Base-by-base conservation (phyloP, 2,888 invertebrate genomes). In the Platypus cylindrus region DNA sequence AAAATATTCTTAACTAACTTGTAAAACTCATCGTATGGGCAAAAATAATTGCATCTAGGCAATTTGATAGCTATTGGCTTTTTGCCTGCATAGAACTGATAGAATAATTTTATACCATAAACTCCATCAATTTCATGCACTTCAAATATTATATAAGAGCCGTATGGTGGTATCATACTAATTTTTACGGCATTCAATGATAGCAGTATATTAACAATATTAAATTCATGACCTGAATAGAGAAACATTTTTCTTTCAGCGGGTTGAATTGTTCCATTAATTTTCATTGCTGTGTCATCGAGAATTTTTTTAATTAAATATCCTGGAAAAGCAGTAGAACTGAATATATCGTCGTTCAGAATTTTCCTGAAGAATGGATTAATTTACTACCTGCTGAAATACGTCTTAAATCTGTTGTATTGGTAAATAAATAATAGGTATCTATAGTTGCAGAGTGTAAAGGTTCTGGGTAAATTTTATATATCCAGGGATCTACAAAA, bases 171-270 rank as follows among this genome's bases (percentile, higher is more conserved):
- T 23, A 54, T 38, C 30, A 52, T 48, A 1, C 45, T 37, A 17
- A 50, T 34, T 7, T 47, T 37, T 5, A 45, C 32, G 16, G 44
- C 45, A 9, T 52, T 35, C 17, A 46, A 45, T 15, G 49, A 35
- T 34, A 56, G 33, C 14, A 56, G 14, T 23, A 39, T 45, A 1
- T 27, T 31, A 3, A 52, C 55, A 9, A 58, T 33, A 22, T 55
- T 56, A 7, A 49, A 50, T 36, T 59, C 58, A 28, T 59, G 57
- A 5, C 49, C 56, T 3, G 54, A 51, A 41, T 57, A 59, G 2
- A 59, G 23, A 38, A 49, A 54, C 43, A 58, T 51, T 41, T 53
- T 56, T 34, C 48, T 48, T 15, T 41, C 41, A 14, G 30, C 15
- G 4, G 45, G 45, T 17, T 31, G 22, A 2, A 47, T 11, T 4